A percentile compares a stretch with the other conserved stretches of the same genome.
phyloP scores from a whole-genome alignment of 1,140 invertebrate genomes.

The Platyscapa corneri region DNA sequence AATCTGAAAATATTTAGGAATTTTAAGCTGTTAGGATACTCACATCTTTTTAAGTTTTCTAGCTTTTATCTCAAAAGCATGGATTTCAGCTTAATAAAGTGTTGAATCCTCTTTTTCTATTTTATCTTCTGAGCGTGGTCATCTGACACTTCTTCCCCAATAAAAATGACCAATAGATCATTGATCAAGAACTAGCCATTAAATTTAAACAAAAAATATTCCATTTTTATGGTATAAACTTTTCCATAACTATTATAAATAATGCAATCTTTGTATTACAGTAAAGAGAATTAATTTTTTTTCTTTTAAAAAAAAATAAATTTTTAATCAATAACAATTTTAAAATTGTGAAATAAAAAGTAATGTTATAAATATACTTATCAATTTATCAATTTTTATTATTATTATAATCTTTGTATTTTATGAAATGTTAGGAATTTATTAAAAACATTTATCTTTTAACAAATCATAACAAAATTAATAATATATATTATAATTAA shows the following conservation, averaged over 20 bases:
- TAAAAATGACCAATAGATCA: constrained; percentile 4
- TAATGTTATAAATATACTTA: too few species aligned
- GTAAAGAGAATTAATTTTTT: too few species aligned
- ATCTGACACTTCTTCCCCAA: neutral
- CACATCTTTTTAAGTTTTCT: neutral
- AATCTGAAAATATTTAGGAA: neutral
- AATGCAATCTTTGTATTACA: neutral
- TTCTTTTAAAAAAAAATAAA: too few species aligned
- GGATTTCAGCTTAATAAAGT: constrained; percentile 10
- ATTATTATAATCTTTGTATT: too few species aligned
- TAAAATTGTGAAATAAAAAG: too few species aligned
- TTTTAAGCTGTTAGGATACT: neutral
- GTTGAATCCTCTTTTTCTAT: neutral
- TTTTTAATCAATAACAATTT: too few species aligned
- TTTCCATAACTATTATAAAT: constrained; percentile 1
- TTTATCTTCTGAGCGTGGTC: constrained; percentile 13
- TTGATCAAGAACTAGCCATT: constrained; percentile 12
- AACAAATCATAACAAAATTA: too few species aligned
- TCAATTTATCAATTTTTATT: too few species aligned
- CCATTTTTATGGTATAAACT: neutral
- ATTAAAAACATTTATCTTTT: too few species aligned
- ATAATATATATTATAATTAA: too few species aligned
- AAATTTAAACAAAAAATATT: constrained; percentile 16
- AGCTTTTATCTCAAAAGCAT: constrained; percentile 9
- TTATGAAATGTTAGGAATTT: too few species aligned